A percentile compares a stretch with the other conserved stretches of the same genome.
Conservation (phyloP, 2,797 vertebrate species). For the Melanotaenia boesemani region DNA sequence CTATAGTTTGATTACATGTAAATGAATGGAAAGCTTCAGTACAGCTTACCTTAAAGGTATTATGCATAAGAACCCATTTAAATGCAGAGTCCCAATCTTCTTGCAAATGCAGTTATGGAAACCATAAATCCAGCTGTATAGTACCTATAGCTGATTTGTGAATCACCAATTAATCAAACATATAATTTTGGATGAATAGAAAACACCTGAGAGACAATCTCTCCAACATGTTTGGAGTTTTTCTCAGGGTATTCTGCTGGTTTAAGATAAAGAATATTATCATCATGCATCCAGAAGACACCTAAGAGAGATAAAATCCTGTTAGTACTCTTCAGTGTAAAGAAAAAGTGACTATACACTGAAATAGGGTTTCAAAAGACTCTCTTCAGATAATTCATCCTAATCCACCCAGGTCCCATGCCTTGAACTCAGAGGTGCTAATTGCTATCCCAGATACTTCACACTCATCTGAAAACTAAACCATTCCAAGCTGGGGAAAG, state of each 20-base stretch:
- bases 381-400: neutral
- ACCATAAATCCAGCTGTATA: neutral
- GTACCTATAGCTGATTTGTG: neutral
- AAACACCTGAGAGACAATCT: no score
- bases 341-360: no score
- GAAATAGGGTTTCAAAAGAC: no score
- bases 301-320: neutral
- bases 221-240: no score
- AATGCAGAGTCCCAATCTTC: neutral
- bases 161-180: neutral
- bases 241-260: neutral
- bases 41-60: neutral
- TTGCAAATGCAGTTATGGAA: neutral
- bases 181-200: neutral
- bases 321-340: neutral
- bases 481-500: no score
- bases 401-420: neutral
- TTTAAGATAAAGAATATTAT: neutral
- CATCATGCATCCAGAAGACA: neutral
- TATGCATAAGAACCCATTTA: neutral
- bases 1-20: neutral
- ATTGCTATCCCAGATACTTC: no score
- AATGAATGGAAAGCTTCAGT: neutral
- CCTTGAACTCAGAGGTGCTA: no score
- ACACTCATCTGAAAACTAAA: neutral